A percentile compares a stretch with the other conserved stretches of the same genome.
These are phyloP conservation scores for Vidua macroura DNA, from an alignment of 2,113 vertebrate genomes.

Conservation along the genomic window DNA sequence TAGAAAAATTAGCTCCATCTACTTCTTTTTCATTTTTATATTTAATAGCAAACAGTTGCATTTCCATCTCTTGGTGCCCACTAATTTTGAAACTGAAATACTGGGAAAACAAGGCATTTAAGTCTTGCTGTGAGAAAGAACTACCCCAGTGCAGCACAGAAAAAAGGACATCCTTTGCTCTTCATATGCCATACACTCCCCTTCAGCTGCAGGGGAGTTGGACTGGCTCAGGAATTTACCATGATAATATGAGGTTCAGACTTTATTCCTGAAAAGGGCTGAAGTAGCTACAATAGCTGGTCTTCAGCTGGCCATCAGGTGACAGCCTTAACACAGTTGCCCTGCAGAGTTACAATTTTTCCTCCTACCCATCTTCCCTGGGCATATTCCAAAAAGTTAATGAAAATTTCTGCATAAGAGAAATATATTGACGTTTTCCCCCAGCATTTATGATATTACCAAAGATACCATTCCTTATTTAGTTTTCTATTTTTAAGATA, in stretches of 20 bases:
- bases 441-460: not conserved
- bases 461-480: not conserved
- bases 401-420: not conserved
- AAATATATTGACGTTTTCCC: not conserved
- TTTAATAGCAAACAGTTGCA: not conserved
- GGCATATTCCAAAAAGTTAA: not conserved
- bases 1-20: not conserved
- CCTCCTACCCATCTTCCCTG: not conserved
- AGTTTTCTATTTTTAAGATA: not conserved
- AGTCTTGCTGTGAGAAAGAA: not conserved
- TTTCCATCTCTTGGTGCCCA: not conserved
- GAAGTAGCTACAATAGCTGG: not conserved
- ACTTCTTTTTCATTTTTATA: not conserved
- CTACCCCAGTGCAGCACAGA: not conserved
- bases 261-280: not conserved
- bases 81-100: not conserved
- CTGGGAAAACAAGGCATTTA: not conserved
- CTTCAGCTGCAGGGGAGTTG: not conserved
- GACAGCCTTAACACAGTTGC: not conserved
- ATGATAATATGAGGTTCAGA: not conserved
- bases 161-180: not conserved
- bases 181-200: rapidly evolving
- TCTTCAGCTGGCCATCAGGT: not conserved
- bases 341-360: not conserved
- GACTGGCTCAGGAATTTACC: not conserved